Conservation (phyloP, 1,140 invertebrate genomes). For the Drosophila setifemur region DNA sequence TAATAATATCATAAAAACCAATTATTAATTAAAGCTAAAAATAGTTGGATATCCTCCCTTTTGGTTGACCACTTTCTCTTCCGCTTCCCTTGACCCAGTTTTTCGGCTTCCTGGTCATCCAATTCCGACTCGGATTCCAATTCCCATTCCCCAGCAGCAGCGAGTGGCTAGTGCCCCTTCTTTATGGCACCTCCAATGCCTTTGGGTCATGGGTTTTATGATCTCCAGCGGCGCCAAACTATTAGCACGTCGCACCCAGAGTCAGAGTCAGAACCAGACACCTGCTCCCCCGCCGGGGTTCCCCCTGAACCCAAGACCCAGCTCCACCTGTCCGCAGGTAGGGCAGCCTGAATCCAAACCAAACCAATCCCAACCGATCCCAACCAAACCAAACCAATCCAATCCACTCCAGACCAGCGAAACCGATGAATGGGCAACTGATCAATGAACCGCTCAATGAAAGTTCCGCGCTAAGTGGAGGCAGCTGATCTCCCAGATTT, state of each 20-base stretch:
- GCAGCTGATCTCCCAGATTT: neutral
- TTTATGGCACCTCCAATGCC: neutral
- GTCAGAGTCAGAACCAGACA: no score
- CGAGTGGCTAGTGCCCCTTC: no score
- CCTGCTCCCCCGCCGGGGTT: no score
- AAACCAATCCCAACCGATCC: neutral
- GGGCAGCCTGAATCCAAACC: neutral
- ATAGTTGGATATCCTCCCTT: no score
- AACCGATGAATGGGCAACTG: constrained; percentile 10
- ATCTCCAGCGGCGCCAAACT: constrained; percentile 40
- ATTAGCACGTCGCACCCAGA: constrained; percentile 43
- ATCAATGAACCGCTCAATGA: constrained; percentile 39
- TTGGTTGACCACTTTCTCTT: no score
- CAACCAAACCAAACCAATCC: neutral
- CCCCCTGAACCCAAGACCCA: no score
- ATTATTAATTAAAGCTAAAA: no score
- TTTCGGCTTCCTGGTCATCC: no score
- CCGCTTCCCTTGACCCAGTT: neutral
- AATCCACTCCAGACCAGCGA: neutral
- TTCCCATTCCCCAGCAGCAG: no score
- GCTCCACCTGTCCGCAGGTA: no score
- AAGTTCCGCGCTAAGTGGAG: constrained; percentile 14
- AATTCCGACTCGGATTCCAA: no score
- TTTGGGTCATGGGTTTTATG: constrained; percentile 18
- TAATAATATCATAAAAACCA: no score